These are phyloP conservation scores for Hydriomena furcata DNA, from an alignment of 2,888 invertebrate species.

Conservation along the genomic window DNA sequence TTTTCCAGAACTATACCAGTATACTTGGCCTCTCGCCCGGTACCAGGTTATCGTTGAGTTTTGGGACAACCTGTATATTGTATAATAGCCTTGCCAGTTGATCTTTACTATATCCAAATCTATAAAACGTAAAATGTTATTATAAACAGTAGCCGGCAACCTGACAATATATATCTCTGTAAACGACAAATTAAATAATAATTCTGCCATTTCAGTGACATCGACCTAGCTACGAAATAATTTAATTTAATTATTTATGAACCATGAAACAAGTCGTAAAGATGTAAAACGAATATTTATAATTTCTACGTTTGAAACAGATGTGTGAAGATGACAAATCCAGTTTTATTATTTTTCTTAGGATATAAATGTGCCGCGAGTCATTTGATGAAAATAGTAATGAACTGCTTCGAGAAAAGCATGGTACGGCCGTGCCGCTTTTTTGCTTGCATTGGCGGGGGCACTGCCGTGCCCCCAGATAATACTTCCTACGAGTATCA, in stretches of 20 bases:
- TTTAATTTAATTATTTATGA: constrained; percentile 47
- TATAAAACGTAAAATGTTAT: too few species aligned
- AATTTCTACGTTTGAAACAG: constrained; percentile 31
- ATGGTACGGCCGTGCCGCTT: too few species aligned
- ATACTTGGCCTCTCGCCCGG: too few species aligned
- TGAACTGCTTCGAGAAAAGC: not conserved
- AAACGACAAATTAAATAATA: constrained; percentile 16
- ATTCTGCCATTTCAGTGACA: constrained; percentile 43
- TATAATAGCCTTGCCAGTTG: too few species aligned
- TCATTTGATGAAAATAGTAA: constrained; percentile 27
- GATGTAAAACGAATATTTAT: constrained; percentile 35
- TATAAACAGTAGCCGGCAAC: too few species aligned
- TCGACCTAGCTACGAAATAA: constrained; percentile 50
- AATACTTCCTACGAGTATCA: too few species aligned
- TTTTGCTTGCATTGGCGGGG: too few species aligned
- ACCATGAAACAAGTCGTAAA: constrained; percentile 51
- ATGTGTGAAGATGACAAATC: constrained; percentile 36
- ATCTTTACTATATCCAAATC: too few species aligned
- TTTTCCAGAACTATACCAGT: too few species aligned
- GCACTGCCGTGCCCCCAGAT: too few species aligned
- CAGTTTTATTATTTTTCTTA: constrained; percentile 32
- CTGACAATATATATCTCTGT: not conserved
- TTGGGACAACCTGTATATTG: too few species aligned
- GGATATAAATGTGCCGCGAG: constrained; percentile 17
- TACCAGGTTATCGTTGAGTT: too few species aligned